phyloP scores from a whole-genome alignment of 1,140 invertebrate genomes.

The Pogonus chalceus region DNA sequence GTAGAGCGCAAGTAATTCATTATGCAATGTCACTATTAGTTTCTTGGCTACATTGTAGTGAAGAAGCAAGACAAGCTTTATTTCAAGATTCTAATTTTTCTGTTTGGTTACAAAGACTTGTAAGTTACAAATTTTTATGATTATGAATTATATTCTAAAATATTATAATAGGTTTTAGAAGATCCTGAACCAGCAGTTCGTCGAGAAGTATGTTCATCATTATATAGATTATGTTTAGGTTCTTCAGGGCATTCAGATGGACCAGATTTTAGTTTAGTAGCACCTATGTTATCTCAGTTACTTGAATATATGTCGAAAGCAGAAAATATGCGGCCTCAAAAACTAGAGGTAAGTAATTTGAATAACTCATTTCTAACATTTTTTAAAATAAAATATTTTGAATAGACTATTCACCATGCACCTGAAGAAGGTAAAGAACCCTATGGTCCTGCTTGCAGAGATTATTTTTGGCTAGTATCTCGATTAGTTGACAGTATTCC shows the following conservation, averaged over 20 bases:
- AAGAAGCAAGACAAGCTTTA: slow-evolving; percentile 49
- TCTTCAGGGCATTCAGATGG: slow-evolving; percentile 48
- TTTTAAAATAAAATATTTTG: slow-evolving; percentile 8
- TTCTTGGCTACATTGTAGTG: slow-evolving; percentile 72
- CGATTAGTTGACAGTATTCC: slow-evolving; percentile 76
- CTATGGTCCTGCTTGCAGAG: slow-evolving; percentile 83
- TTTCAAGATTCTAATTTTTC: slow-evolving; percentile 57
- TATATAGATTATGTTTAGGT: slow-evolving; percentile 78
- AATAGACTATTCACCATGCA: slow-evolving; percentile 25
- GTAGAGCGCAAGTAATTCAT: slow-evolving; percentile 70
- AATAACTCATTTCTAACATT: slow-evolving; percentile 8
- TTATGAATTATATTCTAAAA: background rate
- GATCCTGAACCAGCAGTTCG: slow-evolving; percentile 78
- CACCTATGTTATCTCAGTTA: slow-evolving; percentile 68
- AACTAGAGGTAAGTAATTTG: slow-evolving; percentile 34
- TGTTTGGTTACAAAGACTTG: slow-evolving; percentile 62
- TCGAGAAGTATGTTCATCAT: slow-evolving; percentile 76
- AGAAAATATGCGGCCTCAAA: slow-evolving; percentile 71
- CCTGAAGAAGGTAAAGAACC: slow-evolving; percentile 81
- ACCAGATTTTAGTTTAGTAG: slow-evolving; percentile 48
- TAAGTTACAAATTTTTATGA: slow-evolving; percentile 11
- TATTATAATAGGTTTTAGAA: slow-evolving; percentile 46
- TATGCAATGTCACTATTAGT: slow-evolving; percentile 72
- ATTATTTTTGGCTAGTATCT: slow-evolving; percentile 89
- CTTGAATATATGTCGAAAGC: slow-evolving; percentile 71